These are phyloP conservation scores for Odontocerum albicorne DNA, from an alignment of 2,888 invertebrate genomes.

Conservation along the genomic window DNA sequence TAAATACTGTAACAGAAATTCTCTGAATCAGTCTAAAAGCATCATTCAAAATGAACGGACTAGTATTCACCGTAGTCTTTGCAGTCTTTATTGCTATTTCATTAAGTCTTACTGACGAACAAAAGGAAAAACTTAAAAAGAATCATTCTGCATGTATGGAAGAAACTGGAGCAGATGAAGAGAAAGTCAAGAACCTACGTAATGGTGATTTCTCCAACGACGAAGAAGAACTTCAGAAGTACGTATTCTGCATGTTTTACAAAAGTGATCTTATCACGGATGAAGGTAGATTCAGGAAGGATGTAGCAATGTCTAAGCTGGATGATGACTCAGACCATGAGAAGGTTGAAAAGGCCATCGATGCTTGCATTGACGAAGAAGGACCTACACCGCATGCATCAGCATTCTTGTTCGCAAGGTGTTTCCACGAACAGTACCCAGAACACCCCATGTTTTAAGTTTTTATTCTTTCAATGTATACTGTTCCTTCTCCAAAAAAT, in stretches of 20 bases:
- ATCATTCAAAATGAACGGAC: no score
- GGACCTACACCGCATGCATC: slow-evolving; percentile 22
- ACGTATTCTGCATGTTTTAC: slow-evolving; percentile 38
- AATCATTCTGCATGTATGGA: slow-evolving; percentile 38
- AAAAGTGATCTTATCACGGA: slow-evolving; percentile 30
- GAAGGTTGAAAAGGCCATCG: slow-evolving; percentile 26
- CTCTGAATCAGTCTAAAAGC: no score
- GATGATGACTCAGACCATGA: slow-evolving; percentile 26
- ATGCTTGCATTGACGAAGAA: slow-evolving; percentile 22
- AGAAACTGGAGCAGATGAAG: slow-evolving; percentile 39
- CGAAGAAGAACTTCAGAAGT: slow-evolving; percentile 39
- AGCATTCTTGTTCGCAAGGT: slow-evolving; percentile 27
- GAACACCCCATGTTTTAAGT: slow-evolving; percentile 24
- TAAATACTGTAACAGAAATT: no score
- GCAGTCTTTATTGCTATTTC: no score
- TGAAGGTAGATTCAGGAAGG: slow-evolving; percentile 31
- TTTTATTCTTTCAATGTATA: no score
- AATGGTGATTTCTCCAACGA: slow-evolving; percentile 39
- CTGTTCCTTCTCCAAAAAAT: no score
- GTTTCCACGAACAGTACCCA: slow-evolving; percentile 29
- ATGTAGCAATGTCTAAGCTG: slow-evolving; percentile 29
- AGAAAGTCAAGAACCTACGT: slow-evolving; percentile 39
- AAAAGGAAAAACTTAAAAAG: slow-evolving; percentile 6
- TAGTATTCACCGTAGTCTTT: no score
- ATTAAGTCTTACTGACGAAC: slow-evolving; percentile 8